phyloP scores from a whole-genome alignment of 2,888 invertebrate genomes.

The Serrognathus titanus region DNA sequence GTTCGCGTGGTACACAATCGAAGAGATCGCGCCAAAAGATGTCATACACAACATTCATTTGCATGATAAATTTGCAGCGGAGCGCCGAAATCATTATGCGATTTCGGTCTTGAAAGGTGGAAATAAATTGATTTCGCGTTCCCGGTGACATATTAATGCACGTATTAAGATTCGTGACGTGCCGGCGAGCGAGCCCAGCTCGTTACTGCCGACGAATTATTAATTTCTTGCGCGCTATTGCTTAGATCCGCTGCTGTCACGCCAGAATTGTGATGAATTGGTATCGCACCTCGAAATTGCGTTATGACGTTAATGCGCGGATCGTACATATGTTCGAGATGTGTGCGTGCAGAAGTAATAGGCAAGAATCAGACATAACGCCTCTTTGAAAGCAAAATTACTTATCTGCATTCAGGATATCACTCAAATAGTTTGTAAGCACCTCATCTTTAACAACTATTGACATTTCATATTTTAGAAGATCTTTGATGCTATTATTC shows the following conservation, averaged over 20 bases:
- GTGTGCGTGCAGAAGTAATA: conserved; percentile 14
- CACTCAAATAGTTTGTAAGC: too few species aligned
- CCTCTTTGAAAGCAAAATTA: too few species aligned
- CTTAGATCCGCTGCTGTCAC: conserved; percentile 34
- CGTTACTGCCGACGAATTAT: conserved; percentile 30
- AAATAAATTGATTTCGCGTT: conserved; percentile 51
- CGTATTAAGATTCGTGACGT: conserved; percentile 47
- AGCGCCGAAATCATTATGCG: conserved; percentile 46
- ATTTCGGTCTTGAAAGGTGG: conserved; percentile 47
- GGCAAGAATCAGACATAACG: not conserved
- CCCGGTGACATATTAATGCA: conserved; percentile 51
- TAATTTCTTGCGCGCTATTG: conserved; percentile 28
- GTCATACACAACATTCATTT: conserved; percentile 45
- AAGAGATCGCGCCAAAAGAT: conserved; percentile 22
- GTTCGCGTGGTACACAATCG: not conserved
- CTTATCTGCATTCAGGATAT: too few species aligned
- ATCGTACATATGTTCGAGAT: conserved; percentile 27
- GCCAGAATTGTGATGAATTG: conserved; percentile 45
- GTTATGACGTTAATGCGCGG: conserved; percentile 43
- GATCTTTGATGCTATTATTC: too few species aligned
- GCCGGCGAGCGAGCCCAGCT: conserved; percentile 32
- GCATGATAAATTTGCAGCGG: conserved; percentile 47
- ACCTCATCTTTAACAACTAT: too few species aligned
- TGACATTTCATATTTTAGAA: too few species aligned
- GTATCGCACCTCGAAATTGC: conserved; percentile 44